Percentiles rank a stretch among this genome's conserved stretches.
phyloP scores from a whole-genome alignment of 2,113 vertebrate species.

The Anhinga rufa region DNA sequence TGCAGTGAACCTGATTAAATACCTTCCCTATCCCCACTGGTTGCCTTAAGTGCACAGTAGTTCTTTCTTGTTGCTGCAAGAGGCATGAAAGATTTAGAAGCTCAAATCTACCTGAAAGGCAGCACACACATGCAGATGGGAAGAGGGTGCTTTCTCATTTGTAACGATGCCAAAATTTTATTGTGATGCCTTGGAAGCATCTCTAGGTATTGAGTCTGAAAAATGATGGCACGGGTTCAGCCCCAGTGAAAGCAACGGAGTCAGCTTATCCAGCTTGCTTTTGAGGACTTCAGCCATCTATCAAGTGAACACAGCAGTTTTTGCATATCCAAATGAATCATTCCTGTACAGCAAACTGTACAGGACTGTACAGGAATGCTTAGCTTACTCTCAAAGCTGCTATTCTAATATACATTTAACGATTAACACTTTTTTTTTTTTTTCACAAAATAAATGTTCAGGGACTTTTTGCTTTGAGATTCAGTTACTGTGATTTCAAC shows the following conservation, averaged over 20 bases:
- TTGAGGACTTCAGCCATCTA: conserved; percentile 1
- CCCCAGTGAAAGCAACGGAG: background rate
- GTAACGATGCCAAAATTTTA: conserved; percentile 18
- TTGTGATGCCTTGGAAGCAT: conserved; percentile 50
- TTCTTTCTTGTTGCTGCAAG: background rate
- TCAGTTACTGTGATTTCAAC: background rate
- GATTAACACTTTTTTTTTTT: background rate
- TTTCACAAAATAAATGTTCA: background rate
- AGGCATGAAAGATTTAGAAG: conserved; percentile 9
- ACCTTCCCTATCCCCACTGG: background rate
- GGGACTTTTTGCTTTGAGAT: background rate
- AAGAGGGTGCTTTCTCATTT: conserved; percentile 26
- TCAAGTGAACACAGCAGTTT: background rate
- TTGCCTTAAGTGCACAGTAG: background rate
- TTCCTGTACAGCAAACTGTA: background rate
- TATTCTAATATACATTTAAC: background rate
- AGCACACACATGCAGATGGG: background rate
- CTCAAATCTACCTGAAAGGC: background rate
- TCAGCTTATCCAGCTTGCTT: conserved; percentile 17
- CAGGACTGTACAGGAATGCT: background rate
- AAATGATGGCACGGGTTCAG: background rate
- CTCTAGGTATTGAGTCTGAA: conserved; percentile 12
- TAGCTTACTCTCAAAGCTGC: background rate
- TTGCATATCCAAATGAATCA: background rate
- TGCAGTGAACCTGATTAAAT: conserved; percentile 5